Evolutionary conservation across 2,888 invertebrate genomes (phyloP).

Genomic region (Carabus problematicus): DNA sequence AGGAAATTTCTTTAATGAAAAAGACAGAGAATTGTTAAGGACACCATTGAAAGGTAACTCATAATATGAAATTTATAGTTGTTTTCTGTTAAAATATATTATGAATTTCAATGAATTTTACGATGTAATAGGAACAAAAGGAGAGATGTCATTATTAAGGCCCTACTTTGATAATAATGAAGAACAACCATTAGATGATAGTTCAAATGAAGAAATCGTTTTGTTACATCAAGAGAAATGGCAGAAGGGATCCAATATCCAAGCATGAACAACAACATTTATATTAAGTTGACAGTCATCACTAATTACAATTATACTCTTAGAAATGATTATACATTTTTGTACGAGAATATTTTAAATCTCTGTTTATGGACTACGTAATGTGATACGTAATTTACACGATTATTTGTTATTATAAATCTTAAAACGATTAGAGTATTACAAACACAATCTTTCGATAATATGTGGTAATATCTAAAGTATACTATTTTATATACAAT

Average conservation of each 20-base stretch:
- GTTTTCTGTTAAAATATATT: neutral
- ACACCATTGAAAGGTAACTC: constrained; percentile 54
- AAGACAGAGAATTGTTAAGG: constrained; percentile 61
- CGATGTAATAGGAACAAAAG: constrained; percentile 48
- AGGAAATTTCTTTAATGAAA: constrained; percentile 62
- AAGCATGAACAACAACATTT: neutral
- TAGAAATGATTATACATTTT: too few species aligned
- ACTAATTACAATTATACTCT: too few species aligned
- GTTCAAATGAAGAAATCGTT: constrained; percentile 66
- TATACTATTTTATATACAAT: too few species aligned
- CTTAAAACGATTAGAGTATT: too few species aligned
- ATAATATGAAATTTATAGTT: too few species aligned
- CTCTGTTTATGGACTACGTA: too few species aligned
- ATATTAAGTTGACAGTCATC: too few species aligned
- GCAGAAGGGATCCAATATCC: constrained; percentile 5
- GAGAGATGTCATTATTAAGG: constrained; percentile 55
- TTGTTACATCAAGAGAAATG: constrained; percentile 54
- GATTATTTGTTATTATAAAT: too few species aligned
- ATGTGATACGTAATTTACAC: too few species aligned
- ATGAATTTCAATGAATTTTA: neutral
- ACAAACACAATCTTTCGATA: too few species aligned
- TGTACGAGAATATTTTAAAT: too few species aligned
- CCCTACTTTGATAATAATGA: constrained; percentile 80
- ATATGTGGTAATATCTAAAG: too few species aligned
- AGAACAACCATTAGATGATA: constrained; percentile 65